Conservation (phyloP, 1,140 invertebrate genomes). For the Nephila pilipes region DNA sequence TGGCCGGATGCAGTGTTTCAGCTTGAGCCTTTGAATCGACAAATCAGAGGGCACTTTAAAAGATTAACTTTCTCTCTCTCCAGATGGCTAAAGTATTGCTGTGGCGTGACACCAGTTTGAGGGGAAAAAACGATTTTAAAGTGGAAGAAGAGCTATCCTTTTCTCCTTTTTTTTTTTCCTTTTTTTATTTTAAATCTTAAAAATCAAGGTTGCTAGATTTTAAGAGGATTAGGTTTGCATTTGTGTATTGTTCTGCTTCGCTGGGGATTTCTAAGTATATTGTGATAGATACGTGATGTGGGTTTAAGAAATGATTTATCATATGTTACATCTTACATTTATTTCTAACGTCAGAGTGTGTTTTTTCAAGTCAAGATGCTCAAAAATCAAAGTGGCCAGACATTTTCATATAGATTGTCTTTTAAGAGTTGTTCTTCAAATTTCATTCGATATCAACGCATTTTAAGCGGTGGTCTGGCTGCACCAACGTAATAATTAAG, state of each 20-base stretch:
- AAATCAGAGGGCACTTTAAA: slow-evolving; percentile 43
- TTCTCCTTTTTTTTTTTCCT: not conserved
- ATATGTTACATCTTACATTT: no score
- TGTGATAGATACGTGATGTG: no score
- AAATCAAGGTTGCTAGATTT: not conserved
- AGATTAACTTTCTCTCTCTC: slow-evolving; percentile 16
- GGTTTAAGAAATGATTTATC: no score
- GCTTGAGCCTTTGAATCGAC: not conserved
- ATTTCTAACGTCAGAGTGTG: no score
- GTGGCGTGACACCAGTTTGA: not conserved
- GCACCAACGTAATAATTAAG: no score
- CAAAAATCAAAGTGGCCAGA: no score
- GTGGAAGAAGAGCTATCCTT: not conserved
- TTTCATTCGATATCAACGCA: no score
- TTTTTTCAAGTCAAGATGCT: no score
- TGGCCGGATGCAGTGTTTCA: slow-evolving; percentile 33
- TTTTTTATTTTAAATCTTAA: not conserved
- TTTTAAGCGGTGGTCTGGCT: no score
- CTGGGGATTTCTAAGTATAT: no score
- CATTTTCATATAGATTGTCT: no score
- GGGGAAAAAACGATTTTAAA: not conserved
- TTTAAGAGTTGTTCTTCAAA: no score
- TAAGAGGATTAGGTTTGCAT: not conserved
- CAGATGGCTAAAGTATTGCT: not conserved
- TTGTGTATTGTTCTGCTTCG: not conserved